phyloP scores from a whole-genome alignment of 2,888 invertebrate species.

The Eledona agricola region DNA sequence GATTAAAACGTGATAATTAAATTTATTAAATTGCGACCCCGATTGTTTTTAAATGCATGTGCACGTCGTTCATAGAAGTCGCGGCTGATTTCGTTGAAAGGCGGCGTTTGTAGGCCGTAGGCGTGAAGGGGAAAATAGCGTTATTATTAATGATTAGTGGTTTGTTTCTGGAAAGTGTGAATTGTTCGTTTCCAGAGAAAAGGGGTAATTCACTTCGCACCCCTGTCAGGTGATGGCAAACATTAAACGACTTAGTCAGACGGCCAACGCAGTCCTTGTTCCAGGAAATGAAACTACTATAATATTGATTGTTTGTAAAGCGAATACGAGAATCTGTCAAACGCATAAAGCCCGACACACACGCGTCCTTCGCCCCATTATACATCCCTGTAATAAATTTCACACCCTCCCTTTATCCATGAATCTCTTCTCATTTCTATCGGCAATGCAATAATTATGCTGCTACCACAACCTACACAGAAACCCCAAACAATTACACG shows the following conservation, averaged over 20 bases:
- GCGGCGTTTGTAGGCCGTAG: slow-evolving; percentile 18
- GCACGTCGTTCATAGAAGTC: slow-evolving; percentile 13
- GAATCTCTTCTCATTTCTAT: too few relatives aligned
- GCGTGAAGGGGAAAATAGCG: slow-evolving; percentile 29
- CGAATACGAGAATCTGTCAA: slow-evolving; percentile 36
- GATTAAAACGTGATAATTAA: slow-evolving; percentile 14
- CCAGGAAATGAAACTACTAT: slow-evolving; percentile 45
- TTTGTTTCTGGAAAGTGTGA: slow-evolving; percentile 37
- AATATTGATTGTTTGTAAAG: slow-evolving; percentile 51
- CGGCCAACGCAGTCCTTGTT: slow-evolving; percentile 42
- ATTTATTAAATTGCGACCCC: slow-evolving; percentile 10
- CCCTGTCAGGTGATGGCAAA: slow-evolving; percentile 34
- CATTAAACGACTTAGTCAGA: slow-evolving; percentile 37
- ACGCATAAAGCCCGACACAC: too few relatives aligned
- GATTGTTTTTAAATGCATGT: slow-evolving; percentile 12
- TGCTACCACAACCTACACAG: too few relatives aligned
- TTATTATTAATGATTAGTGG: slow-evolving; percentile 37
- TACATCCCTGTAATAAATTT: too few relatives aligned
- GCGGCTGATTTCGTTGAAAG: slow-evolving; percentile 22
- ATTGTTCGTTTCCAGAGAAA: slow-evolving; percentile 37
- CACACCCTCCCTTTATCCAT: too few relatives aligned
- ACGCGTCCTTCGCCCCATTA: too few relatives aligned
- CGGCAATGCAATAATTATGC: too few relatives aligned
- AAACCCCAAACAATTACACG: too few relatives aligned
- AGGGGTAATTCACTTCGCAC: slow-evolving; percentile 37